These are phyloP conservation scores for Aurelia sp. DNA, from an alignment of 30 jellyfish, hydroid and myxozoan species.

Conservation along the genomic window DNA sequence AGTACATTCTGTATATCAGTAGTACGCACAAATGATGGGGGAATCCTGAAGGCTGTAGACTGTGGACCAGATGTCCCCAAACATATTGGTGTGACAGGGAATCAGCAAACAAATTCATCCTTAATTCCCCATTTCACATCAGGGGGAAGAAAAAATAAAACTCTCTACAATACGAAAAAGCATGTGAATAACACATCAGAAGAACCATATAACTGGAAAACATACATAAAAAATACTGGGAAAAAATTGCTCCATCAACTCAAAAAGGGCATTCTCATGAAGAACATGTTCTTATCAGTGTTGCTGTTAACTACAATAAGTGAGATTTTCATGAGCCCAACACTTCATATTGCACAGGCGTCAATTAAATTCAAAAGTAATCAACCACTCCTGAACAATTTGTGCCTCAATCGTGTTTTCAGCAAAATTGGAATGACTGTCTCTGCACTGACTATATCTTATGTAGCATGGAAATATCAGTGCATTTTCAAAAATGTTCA, in stretches of 20 bases:
- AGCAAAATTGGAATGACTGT: constrained; percentile 66
- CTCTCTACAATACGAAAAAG: not conserved
- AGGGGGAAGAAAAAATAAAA: not conserved
- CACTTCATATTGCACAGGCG: constrained; percentile 67
- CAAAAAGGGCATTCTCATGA: constrained; percentile 48
- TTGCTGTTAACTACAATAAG: constrained; percentile 54
- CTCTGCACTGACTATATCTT: constrained; percentile 63
- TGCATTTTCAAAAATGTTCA: constrained; percentile 51
- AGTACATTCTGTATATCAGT: constrained; percentile 66
- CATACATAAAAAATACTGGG: constrained; percentile 35
- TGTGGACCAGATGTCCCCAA: constrained; percentile 1
- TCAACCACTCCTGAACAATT: constrained; percentile 34
- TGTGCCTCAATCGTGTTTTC: constrained; percentile 66
- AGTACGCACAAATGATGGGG: constrained; percentile 57
- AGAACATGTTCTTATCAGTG: constrained; percentile 50
- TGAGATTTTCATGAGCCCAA: constrained; percentile 61
- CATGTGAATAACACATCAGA: not conserved
- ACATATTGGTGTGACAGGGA: not conserved
- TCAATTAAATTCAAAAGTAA: constrained; percentile 41
- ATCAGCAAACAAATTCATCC: not conserved
- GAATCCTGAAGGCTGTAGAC: constrained; percentile 26
- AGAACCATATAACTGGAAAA: constrained; percentile 44
- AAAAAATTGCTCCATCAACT: constrained; percentile 45
- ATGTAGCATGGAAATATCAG: constrained; percentile 51
- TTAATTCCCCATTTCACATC: not conserved